These are phyloP conservation scores for Alectoris magna DNA, from an alignment of 2,797 vertebrate species.

Conservation along the genomic window DNA sequence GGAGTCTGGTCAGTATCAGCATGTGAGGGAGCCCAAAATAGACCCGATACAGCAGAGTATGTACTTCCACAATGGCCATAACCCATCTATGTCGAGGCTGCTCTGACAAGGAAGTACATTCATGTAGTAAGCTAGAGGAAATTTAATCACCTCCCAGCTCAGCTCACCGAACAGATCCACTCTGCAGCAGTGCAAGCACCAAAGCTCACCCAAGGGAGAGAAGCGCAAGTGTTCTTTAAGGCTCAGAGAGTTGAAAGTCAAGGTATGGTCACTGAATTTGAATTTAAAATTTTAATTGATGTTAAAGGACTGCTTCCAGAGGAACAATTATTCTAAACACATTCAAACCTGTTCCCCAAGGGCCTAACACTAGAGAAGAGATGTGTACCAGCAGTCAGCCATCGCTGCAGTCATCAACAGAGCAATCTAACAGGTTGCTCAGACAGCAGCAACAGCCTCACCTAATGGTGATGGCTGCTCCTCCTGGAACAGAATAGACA, in stretches of 20 bases:
- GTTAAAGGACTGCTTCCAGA: neutral
- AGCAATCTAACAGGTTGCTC: neutral
- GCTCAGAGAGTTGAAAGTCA: neutral
- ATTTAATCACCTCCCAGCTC: neutral
- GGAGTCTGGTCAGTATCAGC: neutral
- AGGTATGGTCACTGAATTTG: neutral
- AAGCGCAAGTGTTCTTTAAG: neutral
- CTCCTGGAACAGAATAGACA: neutral
- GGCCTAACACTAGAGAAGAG: neutral
- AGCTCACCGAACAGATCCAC: neutral
- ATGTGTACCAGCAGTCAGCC: neutral
- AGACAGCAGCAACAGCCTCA: conserved; percentile 42
- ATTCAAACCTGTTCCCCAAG: neutral
- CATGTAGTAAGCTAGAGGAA: neutral
- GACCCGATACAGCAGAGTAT: neutral
- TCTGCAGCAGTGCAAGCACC: neutral
- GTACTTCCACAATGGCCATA: neutral
- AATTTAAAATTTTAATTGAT: neutral
- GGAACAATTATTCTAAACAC: neutral
- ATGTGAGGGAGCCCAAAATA: neutral
- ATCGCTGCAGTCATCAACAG: neutral
- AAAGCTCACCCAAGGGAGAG: neutral
- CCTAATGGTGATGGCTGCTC: neutral
- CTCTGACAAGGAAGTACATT: neutral
- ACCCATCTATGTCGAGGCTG: neutral